Conservation (phyloP, 2,113 vertebrate species). For the Stigmatopora nigra region DNA sequence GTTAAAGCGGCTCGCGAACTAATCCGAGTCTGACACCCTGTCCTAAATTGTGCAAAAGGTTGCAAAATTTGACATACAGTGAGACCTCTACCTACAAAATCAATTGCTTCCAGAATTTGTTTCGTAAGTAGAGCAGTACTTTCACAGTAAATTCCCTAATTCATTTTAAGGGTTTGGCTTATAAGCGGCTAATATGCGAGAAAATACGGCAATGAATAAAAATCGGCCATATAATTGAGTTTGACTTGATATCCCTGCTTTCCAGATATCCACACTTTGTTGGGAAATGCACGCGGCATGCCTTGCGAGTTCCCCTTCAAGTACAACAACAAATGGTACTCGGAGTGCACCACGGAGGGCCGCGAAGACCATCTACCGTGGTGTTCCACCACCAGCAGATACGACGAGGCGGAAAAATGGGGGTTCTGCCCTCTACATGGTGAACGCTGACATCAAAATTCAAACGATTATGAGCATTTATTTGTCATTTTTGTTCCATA, state of each 20-base stretch:
- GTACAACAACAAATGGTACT: slow-evolving; percentile 84
- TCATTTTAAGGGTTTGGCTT: too few species aligned
- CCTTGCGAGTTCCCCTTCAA: slow-evolving; percentile 86
- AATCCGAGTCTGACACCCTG: too few species aligned
- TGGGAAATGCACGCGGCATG: slow-evolving; percentile 81
- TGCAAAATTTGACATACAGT: too few species aligned
- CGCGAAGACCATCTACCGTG: slow-evolving; percentile 75
- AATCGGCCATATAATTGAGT: not conserved
- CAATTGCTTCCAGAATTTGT: too few species aligned
- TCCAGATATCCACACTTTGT: slow-evolving; percentile 81
- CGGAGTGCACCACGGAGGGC: slow-evolving; percentile 81
- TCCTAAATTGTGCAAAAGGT: too few species aligned
- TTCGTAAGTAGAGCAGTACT: too few species aligned
- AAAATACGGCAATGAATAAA: not conserved
- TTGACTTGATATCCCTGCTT: slow-evolving; percentile 18
- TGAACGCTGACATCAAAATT: slow-evolving; percentile 39
- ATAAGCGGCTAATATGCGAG: too few species aligned
- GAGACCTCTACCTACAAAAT: too few species aligned
- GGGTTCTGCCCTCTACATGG: slow-evolving; percentile 85
- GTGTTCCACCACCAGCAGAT: slow-evolving; percentile 83
- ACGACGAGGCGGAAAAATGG: slow-evolving; percentile 83
- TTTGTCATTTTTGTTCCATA: not conserved
- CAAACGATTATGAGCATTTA: not conserved
- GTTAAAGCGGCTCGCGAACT: too few species aligned
- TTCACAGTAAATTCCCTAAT: too few species aligned